Percentiles rank a stretch among this genome's conserved stretches.
Conservation (phyloP, 2,113 vertebrate genomes). For the Myotis yumanensis region DNA sequence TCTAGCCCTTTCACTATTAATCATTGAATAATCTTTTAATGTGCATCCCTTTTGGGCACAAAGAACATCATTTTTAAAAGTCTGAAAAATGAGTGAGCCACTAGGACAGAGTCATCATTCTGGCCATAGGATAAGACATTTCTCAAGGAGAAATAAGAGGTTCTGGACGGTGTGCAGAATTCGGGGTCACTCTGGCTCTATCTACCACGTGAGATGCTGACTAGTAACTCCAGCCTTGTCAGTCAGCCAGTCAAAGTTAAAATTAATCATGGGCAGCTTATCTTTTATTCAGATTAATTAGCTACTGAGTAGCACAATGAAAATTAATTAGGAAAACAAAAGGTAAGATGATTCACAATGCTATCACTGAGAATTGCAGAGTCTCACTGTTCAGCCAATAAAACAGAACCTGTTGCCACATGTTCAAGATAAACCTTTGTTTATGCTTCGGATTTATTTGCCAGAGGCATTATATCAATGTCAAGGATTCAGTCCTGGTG, state of each 20-base stretch:
- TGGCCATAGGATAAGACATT: background rate
- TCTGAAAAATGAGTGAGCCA: background rate
- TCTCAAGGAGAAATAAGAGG: background rate
- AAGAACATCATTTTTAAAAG: background rate
- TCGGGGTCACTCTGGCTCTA: background rate
- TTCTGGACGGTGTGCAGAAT: background rate
- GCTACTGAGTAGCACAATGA: slow-evolving; percentile 64
- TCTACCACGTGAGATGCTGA: background rate
- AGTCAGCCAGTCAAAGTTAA: background rate
- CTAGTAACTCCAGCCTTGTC: background rate
- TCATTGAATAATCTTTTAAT: slow-evolving; percentile 9
- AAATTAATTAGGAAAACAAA: slow-evolving; percentile 80
- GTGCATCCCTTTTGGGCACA: background rate
- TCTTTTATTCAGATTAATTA: slow-evolving; percentile 82
- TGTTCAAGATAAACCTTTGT: background rate
- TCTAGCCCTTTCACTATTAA: background rate
- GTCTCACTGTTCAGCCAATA: slow-evolving; percentile 37
- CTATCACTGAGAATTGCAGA: slow-evolving; percentile 54
- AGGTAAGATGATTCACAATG: slow-evolving; percentile 47
- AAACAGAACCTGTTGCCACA: slow-evolving; percentile 49
- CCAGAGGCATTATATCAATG: slow-evolving; percentile 25
- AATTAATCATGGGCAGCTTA: slow-evolving; percentile 63
- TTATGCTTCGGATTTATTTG: slow-evolving; percentile 45
- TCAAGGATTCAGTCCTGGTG: slow-evolving; percentile 32
- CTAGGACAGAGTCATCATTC: background rate